Conservation (phyloP, 2,888 invertebrate species). For the Arenicola marina region DNA sequence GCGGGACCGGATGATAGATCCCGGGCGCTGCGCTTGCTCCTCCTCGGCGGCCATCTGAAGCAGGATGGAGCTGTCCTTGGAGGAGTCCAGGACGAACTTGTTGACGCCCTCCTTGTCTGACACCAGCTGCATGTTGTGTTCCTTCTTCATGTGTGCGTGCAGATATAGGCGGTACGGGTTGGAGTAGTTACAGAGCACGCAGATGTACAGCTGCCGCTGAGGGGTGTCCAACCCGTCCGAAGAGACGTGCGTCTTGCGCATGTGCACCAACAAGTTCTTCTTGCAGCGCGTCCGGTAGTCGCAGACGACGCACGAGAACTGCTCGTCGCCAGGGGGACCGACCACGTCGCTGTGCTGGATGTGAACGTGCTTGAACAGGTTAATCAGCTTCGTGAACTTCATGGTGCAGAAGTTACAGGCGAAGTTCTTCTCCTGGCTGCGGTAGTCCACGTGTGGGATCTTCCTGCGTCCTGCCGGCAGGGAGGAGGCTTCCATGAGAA, state of each 20-base stretch:
- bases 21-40: neutral
- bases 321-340: constrained; percentile 3
- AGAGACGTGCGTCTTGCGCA: constrained; percentile 35
- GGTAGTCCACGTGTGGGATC: constrained; percentile 8
- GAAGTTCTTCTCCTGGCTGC: constrained; percentile 48
- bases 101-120: neutral
- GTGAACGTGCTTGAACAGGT: constrained; percentile 56
- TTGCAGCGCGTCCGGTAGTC: constrained; percentile 50
- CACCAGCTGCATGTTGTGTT: constrained; percentile 1
- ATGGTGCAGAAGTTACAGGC: constrained; percentile 57
- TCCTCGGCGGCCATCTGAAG: neutral
- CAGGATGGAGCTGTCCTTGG: neutral
- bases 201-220: neutral
- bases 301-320: constrained; percentile 51
- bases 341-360: constrained; percentile 42
- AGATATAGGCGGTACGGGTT: neutral
- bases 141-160: constrained; percentile 1
- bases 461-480: constrained; percentile 1
- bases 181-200: neutral
- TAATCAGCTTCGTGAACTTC: constrained; percentile 57
- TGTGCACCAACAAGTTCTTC: constrained; percentile 55
- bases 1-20: neutral
- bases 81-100: neutral
- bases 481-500: neutral
- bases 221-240: neutral